Percentiles rank a stretch among this genome's conserved stretches.
phyloP scores from a whole-genome alignment of 2,888 invertebrate species.

The Mesochorus sp. region DNA sequence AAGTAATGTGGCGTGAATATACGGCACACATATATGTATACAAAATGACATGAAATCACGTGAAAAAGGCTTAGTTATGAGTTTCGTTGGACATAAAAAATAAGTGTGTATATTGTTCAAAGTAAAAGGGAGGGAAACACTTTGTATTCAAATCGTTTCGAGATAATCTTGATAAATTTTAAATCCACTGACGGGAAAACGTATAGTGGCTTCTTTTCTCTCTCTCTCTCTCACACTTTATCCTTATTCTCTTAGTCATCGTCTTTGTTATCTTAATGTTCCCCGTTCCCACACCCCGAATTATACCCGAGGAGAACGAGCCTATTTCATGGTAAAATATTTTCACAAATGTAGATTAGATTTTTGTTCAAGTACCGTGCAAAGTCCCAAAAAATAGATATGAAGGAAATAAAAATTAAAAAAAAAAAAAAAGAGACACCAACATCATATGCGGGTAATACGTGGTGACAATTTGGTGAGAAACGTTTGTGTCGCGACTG shows the following conservation, averaged over 20 bases:
- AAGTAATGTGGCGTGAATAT: conserved; percentile 10
- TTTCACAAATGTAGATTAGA: conserved; percentile 49
- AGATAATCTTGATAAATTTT: conserved; percentile 41
- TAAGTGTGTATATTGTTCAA: conserved; percentile 10
- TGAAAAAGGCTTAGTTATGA: background rate
- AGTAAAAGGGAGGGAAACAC: conserved; percentile 32
- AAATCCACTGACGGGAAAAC: background rate
- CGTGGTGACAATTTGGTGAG: conserved; percentile 58
- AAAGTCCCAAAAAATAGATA: conserved; percentile 22
- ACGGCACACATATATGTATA: background rate
- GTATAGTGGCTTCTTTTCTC: conserved; percentile 8
- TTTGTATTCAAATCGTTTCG: conserved; percentile 44
- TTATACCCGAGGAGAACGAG: conserved; percentile 28
- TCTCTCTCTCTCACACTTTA: conserved; percentile 1
- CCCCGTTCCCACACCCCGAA: conserved; percentile 53
- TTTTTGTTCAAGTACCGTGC: conserved; percentile 35
- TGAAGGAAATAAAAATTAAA: background rate
- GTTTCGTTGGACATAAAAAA: background rate
- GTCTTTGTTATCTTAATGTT: conserved; percentile 34
- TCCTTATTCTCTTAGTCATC: conserved; percentile 27
- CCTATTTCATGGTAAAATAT: conserved; percentile 48
- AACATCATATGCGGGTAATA: conserved; percentile 54
- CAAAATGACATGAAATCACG: conserved; percentile 4
- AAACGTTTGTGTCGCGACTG: conserved; percentile 31
- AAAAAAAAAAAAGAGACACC: conserved; percentile 13